Evolutionary conservation across 2,113 vertebrate species (phyloP), one percentile per base, ranked within the genome.

Genomic region (Piliocolobus tephrosceles): DNA sequence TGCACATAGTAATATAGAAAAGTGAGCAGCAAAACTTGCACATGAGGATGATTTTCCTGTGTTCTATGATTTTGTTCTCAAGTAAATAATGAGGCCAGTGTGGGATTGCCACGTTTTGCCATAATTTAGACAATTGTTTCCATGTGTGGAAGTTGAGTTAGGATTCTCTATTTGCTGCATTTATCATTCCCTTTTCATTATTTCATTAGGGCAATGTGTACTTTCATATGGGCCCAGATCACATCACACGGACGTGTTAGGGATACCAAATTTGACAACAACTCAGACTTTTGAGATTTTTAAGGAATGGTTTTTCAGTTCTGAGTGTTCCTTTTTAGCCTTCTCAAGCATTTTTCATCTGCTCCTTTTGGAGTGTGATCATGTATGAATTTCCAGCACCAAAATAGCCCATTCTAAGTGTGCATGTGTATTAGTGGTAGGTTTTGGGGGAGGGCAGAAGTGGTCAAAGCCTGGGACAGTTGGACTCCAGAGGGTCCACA

Each of bases 51-150:
- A 80, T 22, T 90, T 82, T 76, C 58, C 72, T 40, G 4, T 92
- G 47, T 32, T 92, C 68, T 72, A 4, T 66, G 55, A 64, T 79
- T 97, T 80, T 81, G 64, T 85, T 94, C 72, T 96, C 85, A 75
- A 91, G 23, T 47, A 45, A 96, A 66, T 58, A 88, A 89, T 43
- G 68, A 90, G 90, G 52, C 52, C 55, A n/a, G 10, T 57, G 72
- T 89, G 61, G 68, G 35, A 57, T 7, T 55, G 57, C 50, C 57
- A 47, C n/a, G 4, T 84, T 93, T 95, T 75, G 16, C 45, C 43
- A 25, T 58, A 87, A 92, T 94, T 80, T 92, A 52, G 13, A 58
- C 47, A 50, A 72, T 70, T 88, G 61, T 52, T 94, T 92, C 76
- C 75, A 84, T 3, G 20, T 82, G 72, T 91, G 73, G 55, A 80